Base-by-base conservation (phyloP, 2,113 vertebrate species). In the Nycticorax nycticorax region DNA sequence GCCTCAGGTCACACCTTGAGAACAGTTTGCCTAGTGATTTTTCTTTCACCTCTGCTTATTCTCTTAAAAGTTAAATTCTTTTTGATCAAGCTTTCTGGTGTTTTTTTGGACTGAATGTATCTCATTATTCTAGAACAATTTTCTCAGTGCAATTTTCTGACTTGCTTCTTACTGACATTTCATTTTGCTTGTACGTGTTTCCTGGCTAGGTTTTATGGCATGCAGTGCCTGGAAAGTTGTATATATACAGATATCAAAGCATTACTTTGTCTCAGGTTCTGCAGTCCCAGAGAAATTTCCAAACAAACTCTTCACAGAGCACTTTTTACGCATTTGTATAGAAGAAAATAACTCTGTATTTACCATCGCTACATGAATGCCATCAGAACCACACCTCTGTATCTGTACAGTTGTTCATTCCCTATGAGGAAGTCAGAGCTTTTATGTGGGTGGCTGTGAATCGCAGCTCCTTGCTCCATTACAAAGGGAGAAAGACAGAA, bases 201-300 rank as follows among this genome's bases (percentile, higher is more conserved):
- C 50, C 76, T 79, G 78, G 59, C 17, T 68, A 57, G 33, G 37
- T 74, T 91, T 91, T 82, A 72, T 67, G 62, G 33, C 55, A 78
- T 78, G 18, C 20, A 23, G 27, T 92, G 20, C 76, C 87, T 93
- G 88, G 76, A 50, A 41, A 80, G 74, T 87, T 93, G 57, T 88
- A 81, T 79, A 78, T 55, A 87, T 52, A 88, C 56, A 81, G 32
- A 83, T 82, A 88, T 20, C 39, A 87, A 79, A 83, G 32, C 17
- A 52, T 92, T 94, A 94, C 76, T 97, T 92, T 93, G 59, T 71
- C 39, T 78, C 63, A 78, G 62, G 56, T 80, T 60, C 93, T 81
- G 26, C 8, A 47, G 41, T 87, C 71, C n/a, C 89, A 88, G 45
- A 82, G 92, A 77, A 47, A 14, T 48, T 97, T 78, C n/a, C 26